Percentiles rank a stretch among this genome's conserved stretches.
These are phyloP conservation scores for Leptinotarsa undecemlineata DNA, from an alignment of 1,140 invertebrate species.

Conservation along the genomic window DNA sequence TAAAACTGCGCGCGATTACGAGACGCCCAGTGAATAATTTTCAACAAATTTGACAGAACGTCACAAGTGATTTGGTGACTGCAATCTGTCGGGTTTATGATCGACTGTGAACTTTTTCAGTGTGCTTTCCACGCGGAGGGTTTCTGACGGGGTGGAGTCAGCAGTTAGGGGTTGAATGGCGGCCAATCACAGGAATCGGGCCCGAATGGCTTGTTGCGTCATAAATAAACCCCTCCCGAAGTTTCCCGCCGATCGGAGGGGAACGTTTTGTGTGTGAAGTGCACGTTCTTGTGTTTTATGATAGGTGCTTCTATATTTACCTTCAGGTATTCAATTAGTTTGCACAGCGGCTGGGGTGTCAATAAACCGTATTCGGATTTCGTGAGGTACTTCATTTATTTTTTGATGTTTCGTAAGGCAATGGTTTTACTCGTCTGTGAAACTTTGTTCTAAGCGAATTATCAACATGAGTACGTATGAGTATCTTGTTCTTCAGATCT, in stretches of 20 bases:
- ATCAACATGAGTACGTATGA: no score
- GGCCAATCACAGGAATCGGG: slow-evolving; percentile 39
- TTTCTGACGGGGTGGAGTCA: slow-evolving; percentile 40
- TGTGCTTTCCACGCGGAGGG: slow-evolving; percentile 38
- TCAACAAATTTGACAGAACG: neutral
- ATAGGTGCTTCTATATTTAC: slow-evolving; percentile 30
- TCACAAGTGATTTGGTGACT: slow-evolving; percentile 20
- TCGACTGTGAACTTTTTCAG: slow-evolving; percentile 50
- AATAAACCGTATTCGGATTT: neutral
- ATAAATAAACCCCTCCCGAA: slow-evolving; percentile 43
- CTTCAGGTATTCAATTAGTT: slow-evolving; percentile 27
- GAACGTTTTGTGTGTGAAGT: slow-evolving; percentile 26
- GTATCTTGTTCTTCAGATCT: no score
- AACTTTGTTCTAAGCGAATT: no score
- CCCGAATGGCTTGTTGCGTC: slow-evolving; percentile 44
- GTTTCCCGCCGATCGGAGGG: slow-evolving; percentile 28
- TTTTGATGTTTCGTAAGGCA: no score
- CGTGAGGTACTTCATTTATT: no score
- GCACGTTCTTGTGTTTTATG: slow-evolving; percentile 35
- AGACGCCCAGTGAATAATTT: neutral
- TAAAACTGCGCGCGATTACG: neutral
- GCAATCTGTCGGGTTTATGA: slow-evolving; percentile 51
- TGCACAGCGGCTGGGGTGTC: slow-evolving; percentile 1
- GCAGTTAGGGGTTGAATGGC: slow-evolving; percentile 38
- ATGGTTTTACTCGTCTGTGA: no score